These are phyloP conservation scores for Heliothis virescens DNA, from an alignment of 1,140 invertebrate species.

Conservation along the genomic window DNA sequence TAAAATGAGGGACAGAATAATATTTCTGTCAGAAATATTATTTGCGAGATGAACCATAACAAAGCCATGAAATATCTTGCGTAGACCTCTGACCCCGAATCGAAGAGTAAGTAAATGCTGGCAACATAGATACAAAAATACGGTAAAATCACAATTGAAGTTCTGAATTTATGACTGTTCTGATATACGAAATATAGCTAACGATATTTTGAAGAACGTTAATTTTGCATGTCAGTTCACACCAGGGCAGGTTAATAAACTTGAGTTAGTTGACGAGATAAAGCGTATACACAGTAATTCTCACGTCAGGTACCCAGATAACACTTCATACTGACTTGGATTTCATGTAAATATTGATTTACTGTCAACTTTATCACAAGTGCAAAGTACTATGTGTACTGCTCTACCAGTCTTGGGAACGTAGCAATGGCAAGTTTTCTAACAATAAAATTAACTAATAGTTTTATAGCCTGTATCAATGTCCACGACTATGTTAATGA, in stretches of 20 bases:
- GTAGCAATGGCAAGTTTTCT: background rate
- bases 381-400: slow-evolving; percentile 50
- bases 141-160: too few relatives aligned
- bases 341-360: slow-evolving; percentile 60
- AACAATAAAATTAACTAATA: slow-evolving; percentile 33
- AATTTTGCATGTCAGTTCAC: slow-evolving; percentile 34
- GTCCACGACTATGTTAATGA: slow-evolving; percentile 6
- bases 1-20: too few relatives aligned
- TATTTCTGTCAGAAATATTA: too few relatives aligned
- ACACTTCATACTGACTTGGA: slow-evolving; percentile 42
- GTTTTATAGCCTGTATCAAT: background rate
- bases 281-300: slow-evolving; percentile 50
- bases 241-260: slow-evolving; percentile 52
- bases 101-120: too few relatives aligned
- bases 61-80: too few relatives aligned
- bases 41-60: too few relatives aligned
- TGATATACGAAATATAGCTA: background rate
- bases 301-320: slow-evolving; percentile 63
- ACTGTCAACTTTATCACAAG: slow-evolving; percentile 48
- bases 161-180: too few relatives aligned
- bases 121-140: too few relatives aligned
- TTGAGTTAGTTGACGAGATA: slow-evolving; percentile 48
- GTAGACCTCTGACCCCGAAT: too few relatives aligned
- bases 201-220: background rate
- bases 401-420: slow-evolving; percentile 6